These are phyloP conservation scores for Halesus radiatus DNA, from an alignment of 1,140 invertebrate species.

Conservation along the genomic window DNA sequence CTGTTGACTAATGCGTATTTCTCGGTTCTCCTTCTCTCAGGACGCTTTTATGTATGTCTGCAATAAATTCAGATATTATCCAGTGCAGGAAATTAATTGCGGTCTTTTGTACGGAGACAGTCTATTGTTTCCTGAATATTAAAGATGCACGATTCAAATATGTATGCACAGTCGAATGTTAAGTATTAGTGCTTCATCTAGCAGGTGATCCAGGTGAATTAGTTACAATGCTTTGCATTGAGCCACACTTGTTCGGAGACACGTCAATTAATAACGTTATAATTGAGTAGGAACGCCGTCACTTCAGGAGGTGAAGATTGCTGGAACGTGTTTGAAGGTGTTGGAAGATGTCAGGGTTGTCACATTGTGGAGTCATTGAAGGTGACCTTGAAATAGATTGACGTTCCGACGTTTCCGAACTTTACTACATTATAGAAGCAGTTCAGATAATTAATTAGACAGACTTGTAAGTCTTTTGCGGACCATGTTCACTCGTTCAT, in stretches of 20 bases:
- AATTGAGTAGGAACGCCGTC: too few species aligned
- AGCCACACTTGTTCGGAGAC: too few species aligned
- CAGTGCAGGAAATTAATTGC: constrained; percentile 40
- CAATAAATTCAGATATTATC: constrained; percentile 48
- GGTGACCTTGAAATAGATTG: background rate
- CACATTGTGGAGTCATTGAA: background rate
- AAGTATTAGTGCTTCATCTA: background rate
- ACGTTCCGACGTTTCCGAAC: too few species aligned
- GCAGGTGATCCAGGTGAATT: background rate
- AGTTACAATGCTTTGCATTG: too few species aligned
- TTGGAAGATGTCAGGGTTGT: background rate
- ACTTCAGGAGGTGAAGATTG: background rate
- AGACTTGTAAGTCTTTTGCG: too few species aligned
- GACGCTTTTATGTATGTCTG: constrained; percentile 34
- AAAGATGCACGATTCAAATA: constrained; percentile 17
- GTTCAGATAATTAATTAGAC: too few species aligned
- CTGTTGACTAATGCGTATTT: constrained; percentile 37
- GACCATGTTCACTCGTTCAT: too few species aligned
- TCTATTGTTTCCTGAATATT: constrained; percentile 37
- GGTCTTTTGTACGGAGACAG: constrained; percentile 35
- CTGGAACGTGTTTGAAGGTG: too few species aligned
- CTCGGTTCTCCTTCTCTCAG: constrained; percentile 38
- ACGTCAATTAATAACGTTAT: background rate
- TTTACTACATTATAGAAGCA: too few species aligned
- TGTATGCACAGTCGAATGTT: background rate